Evolutionary conservation across 2,888 invertebrate species (phyloP).

Genomic region (Drosophila neutralis): DNA sequence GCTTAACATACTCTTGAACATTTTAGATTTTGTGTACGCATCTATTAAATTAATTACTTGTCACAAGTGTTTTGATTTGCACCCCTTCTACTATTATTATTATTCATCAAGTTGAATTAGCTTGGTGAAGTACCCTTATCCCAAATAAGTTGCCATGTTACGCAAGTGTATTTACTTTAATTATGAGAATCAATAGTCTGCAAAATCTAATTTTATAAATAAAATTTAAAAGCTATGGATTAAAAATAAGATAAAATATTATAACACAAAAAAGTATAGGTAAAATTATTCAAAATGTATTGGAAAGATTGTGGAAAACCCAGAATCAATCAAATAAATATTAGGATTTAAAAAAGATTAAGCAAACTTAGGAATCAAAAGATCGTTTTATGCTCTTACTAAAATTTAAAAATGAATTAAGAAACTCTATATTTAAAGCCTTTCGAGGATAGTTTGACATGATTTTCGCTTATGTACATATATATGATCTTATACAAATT

Average conservation of each 20-base stretch:
- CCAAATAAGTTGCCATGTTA: background rate
- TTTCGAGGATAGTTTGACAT: background rate
- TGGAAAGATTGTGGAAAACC: no score
- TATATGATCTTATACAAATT: background rate
- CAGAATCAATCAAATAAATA: no score
- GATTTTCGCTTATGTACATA: background rate
- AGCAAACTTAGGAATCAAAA: background rate
- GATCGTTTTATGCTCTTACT: background rate
- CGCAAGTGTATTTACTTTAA: background rate
- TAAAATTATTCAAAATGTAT: no score
- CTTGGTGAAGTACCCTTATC: background rate
- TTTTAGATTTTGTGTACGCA: background rate
- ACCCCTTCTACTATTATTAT: background rate
- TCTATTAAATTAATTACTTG: background rate
- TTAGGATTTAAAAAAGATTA: background rate
- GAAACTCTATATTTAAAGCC: background rate
- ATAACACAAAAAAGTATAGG: background rate
- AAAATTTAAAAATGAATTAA: background rate
- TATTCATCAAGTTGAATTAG: background rate
- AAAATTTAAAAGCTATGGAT: rapidly evolving
- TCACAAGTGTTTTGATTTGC: background rate
- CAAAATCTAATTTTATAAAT: background rate
- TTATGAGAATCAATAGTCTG: background rate
- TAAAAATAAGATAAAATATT: background rate
- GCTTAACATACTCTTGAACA: background rate